phyloP scores from a whole-genome alignment of 2,888 invertebrate genomes.

The Lottia gigantea region DNA sequence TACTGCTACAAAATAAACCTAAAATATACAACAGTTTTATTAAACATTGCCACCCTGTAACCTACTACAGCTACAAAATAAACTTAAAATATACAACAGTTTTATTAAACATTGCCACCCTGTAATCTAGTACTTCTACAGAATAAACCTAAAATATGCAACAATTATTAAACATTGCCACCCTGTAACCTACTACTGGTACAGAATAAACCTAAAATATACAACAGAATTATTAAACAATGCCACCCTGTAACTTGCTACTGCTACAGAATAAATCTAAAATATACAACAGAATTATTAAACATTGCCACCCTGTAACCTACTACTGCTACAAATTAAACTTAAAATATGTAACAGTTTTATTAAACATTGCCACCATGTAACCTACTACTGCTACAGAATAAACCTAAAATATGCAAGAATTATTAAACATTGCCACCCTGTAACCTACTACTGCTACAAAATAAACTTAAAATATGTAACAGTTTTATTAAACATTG shows the following conservation, averaged over 20 bases:
- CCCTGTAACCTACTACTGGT: too few species aligned
- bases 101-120: conserved; percentile 90
- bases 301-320: conserved; percentile 88
- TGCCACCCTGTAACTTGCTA: too few species aligned
- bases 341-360: conserved; percentile 76
- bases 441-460: conserved; percentile 82
- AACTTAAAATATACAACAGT: conserved; percentile 73
- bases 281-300: conserved; percentile 80
- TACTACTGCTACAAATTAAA: conserved; percentile 75
- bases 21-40: conserved; percentile 20
- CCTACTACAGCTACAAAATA: too few species aligned
- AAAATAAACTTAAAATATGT: conserved; percentile 42
- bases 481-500: conserved; percentile 90
- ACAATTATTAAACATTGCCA: background rate
- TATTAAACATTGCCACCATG: conserved; percentile 85
- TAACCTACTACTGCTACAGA: conserved; percentile 81
- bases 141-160: conserved; percentile 66
- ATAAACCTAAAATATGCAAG: conserved; percentile 62
- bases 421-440: conserved; percentile 90
- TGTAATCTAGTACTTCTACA: conserved; percentile 79
- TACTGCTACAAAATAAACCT: conserved; percentile 72
- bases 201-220: conserved; percentile 50
- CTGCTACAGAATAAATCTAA: too few species aligned
- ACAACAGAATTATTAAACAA: background rate
- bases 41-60: too few species aligned